Conservation (phyloP, 2,888 invertebrate species). For the Nephrotoma appendiculata region DNA sequence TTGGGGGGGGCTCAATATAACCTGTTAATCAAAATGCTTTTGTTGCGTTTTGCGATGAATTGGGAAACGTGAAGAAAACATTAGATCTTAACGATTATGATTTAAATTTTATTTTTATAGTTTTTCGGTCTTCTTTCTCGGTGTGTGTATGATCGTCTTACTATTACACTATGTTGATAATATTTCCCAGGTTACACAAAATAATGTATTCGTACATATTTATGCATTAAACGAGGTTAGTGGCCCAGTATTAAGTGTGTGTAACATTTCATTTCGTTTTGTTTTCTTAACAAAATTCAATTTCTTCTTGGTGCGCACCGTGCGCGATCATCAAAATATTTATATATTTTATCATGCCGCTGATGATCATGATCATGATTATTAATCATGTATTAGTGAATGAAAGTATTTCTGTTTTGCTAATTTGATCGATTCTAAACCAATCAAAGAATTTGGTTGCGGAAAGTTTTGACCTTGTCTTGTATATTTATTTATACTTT, state of each 20-base stretch:
- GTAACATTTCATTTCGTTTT: neutral
- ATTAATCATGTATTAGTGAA: neutral
- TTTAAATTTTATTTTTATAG: neutral
- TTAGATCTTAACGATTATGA: neutral
- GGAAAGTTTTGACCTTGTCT: neutral
- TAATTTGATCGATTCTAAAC: neutral
- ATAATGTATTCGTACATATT: neutral
- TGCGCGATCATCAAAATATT: neutral
- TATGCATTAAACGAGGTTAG: neutral
- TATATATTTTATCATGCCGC: neutral
- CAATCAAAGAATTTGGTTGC: neutral
- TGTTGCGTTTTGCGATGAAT: neutral
- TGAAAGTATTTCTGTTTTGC: neutral
- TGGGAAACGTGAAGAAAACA: neutral
- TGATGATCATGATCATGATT: neutral
- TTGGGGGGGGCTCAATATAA: neutral
- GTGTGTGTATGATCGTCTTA: neutral
- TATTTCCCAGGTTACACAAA: neutral
- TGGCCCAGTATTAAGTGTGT: neutral
- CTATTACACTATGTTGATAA: neutral
- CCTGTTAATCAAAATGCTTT: neutral
- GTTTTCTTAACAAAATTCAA: neutral
- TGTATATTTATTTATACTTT: neutral
- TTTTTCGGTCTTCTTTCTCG: neutral
- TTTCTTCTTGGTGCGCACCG: neutral